Evolutionary conservation across 2,113 vertebrate genomes (phyloP).

Genomic region (Podarcis cretensis): DNA sequence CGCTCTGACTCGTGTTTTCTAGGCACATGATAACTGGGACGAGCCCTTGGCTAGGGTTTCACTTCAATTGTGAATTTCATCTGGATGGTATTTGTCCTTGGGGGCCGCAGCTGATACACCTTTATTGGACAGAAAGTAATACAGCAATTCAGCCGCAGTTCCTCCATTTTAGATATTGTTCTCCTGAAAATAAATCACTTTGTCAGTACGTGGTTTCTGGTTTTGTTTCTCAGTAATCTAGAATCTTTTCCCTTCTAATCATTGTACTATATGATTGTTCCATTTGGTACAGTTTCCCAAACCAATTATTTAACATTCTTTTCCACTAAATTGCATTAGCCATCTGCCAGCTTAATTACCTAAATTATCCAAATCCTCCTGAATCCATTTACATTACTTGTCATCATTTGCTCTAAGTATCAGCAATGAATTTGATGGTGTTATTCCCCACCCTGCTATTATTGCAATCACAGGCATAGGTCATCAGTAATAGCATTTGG

Average conservation of each 20-base stretch:
- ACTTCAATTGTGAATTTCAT: constrained; percentile 8
- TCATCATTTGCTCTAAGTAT: constrained; percentile 61
- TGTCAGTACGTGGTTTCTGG: neutral
- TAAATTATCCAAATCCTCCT: constrained; percentile 61
- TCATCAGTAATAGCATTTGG: neutral
- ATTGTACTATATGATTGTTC: constrained; percentile 8
- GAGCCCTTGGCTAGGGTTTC: neutral
- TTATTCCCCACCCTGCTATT: constrained; percentile 15
- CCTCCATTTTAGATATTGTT: neutral
- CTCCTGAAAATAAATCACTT: constrained; percentile 22
- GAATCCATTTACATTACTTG: constrained; percentile 58
- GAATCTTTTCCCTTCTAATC: neutral
- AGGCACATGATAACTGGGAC: neutral
- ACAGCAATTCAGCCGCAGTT: constrained; percentile 24
- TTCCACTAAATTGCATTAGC: constrained; percentile 43
- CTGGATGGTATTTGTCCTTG: neutral
- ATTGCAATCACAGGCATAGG: neutral
- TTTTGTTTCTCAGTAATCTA: neutral
- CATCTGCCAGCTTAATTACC: constrained; percentile 68
- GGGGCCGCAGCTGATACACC: neutral
- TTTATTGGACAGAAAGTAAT: neutral
- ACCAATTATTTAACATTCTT: constrained; percentile 53
- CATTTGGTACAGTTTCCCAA: constrained; percentile 28
- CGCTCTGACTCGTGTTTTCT: too few relatives aligned
- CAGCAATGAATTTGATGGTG: constrained; percentile 47